Base-by-base conservation (phyloP, 2,888 invertebrate species). In the Aphidoletes aphidimyza region DNA sequence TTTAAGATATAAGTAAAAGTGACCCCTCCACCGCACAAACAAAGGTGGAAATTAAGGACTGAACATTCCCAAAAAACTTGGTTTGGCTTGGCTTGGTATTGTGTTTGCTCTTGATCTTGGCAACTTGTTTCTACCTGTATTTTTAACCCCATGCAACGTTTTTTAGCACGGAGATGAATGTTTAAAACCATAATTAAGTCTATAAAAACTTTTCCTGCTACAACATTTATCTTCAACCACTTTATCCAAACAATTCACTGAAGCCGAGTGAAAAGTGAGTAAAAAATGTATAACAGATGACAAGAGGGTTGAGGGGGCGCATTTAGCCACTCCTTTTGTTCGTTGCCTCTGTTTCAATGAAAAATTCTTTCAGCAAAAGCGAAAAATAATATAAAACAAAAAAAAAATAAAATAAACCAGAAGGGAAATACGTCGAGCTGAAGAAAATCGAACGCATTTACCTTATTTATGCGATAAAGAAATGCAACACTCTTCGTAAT, bases 101-200 rank as follows among this genome's bases (percentile, higher is more conserved):
- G 47, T 2, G 47, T 17, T 47, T 11, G 1, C 34, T 69, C 17
- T 69, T 69, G 2, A 30, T 30, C 14, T 69, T n/a, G n/a, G n/a
- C n/a, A n/a, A n/a, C n/a, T 14, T 69, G 0, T 34, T 34, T 30
- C n/a, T 30, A 26, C 30, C 69, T 69, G n/a, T 1, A 30, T 11
- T 69, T 69, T 34, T n/a, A n/a, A 69, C 26, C 69, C 69, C 69
- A 22, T 54, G n/a, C 9, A 14, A 17, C 47, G 54, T 30, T 30
- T 69, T 30, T 14, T 8, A 2, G 54, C 14, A 30, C 3, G 30
- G 69, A 1, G n/a, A 22, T n/a, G 34, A 69, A 30, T 30, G 17
- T 69, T 69, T 69, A 26, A 69, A 69, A 30, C 69, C 69, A 69
- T 69, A 30, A 69, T 69, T 30, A 69, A 69, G 69, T 69, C 30